Evolutionary conservation across 2,797 vertebrate species (phyloP), one percentile per base, ranked within the genome.

Genomic region (Platalea minor): DNA sequence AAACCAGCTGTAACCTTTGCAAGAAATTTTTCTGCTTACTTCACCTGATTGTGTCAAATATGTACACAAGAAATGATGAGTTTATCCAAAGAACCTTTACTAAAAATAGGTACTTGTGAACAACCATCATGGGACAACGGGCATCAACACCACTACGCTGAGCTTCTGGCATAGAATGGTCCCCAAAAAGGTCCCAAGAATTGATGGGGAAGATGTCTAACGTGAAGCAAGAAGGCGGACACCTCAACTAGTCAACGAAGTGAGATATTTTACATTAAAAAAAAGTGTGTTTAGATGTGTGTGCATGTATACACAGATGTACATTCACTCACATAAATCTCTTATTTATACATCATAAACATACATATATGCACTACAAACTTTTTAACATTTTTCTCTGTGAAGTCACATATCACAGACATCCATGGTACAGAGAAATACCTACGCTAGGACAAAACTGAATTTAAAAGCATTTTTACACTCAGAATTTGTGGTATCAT

Each of bases 121-220:
- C 10, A 56, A n/a, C 59, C 43, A 43, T 37, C 46, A 70, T 0
- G 0, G 18, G 57, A 23, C 28, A 81, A 59, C n/a, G 17, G 56
- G 61, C 31, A 51, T 35, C 67, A 74, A 69, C 63, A 59, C 5
- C 41, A 13, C 4, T 9, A 16, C 10, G 2, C 1, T 1, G 2
- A 65, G 45, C 33, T 65, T 20, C 61, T 45, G n/a, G 33, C 48
- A 64, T 0, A 2, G 65, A 35, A 78, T 2, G 12, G 39, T 33
- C 28, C 77, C 67, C 51, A 8, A 28, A 75, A 29, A 57, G 11
- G 48, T 43, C 70, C 41, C 14, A 29, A 4, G 24, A 74, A 48
- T 3, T 1, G 0, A 45, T 0, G 25, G 43, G 43, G 26, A 79
- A 26, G 21, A 26, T 48, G 20, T 7, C 48, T 6, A 31, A 41